phyloP scores from a whole-genome alignment of 2,888 invertebrate species.

The Chloroclystis v-ata region DNA sequence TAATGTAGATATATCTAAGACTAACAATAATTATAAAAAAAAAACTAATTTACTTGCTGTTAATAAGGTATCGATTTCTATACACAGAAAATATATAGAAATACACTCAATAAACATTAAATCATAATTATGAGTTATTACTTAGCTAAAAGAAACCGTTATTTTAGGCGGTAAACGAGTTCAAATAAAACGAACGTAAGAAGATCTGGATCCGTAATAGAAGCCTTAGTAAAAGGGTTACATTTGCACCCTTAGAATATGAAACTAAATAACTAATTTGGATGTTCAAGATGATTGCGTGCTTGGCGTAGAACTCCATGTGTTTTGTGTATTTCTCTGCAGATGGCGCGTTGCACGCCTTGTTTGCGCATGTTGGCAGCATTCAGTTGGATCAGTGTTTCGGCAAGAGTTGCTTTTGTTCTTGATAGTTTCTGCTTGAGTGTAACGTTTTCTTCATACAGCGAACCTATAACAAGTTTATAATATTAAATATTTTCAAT shows the following conservation, averaged over 20 bases:
- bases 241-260: too few species aligned
- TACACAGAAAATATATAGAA: too few species aligned
- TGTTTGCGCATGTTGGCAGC: constrained; percentile 88
- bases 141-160: neutral
- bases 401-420: constrained; percentile 85
- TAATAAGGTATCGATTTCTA: neutral
- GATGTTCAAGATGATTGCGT: constrained; percentile 83
- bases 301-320: constrained; percentile 86
- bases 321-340: constrained; percentile 87
- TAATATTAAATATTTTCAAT: neutral
- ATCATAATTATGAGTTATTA: neutral
- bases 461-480: constrained; percentile 49
- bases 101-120: neutral
- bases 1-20: too few species aligned
- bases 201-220: too few species aligned
- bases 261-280: constrained; percentile 34
- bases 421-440: constrained; percentile 83
- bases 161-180: constrained; percentile 9
- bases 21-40: too few species aligned
- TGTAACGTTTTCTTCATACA: constrained; percentile 82
- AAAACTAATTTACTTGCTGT: too few species aligned
- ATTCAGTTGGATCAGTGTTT: constrained; percentile 85
- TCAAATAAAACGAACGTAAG: too few species aligned
- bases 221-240: too few species aligned
- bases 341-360: constrained; percentile 89